A percentile compares a stretch with the other conserved stretches of the same genome.
Evolutionary conservation across 2,797 vertebrate species (phyloP).

Genomic region (Betta splendens): DNA sequence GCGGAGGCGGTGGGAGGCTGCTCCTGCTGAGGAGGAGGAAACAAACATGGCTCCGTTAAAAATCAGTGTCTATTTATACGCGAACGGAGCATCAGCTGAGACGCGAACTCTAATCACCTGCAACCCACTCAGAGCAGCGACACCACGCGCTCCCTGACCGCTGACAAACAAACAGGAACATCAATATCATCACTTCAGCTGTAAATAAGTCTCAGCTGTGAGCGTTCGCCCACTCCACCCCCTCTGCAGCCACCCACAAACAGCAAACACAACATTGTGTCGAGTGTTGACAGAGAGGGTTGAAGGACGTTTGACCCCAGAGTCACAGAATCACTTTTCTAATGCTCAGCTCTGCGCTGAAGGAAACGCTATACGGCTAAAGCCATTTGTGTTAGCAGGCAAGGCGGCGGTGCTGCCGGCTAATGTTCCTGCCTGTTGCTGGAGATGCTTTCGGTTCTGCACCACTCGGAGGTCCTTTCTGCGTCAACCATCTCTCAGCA

Average conservation of each 20-base stretch:
- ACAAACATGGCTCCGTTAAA: too few relatives aligned
- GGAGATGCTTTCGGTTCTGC: slow-evolving; percentile 13
- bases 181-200: too few relatives aligned
- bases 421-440: slow-evolving; percentile 12
- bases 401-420: slow-evolving; percentile 17
- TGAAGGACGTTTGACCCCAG: too few relatives aligned
- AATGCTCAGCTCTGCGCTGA: not conserved
- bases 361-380: not conserved
- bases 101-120: slow-evolving; percentile 1
- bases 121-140: not conserved
- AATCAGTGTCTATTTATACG: slow-evolving; percentile 8
- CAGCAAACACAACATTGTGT: slow-evolving; percentile 51
- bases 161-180: too few relatives aligned
- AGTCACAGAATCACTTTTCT: too few relatives aligned
- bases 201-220: not conserved
- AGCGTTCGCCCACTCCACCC: not conserved
- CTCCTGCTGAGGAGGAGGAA: slow-evolving; percentile 66
- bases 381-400: slow-evolving; percentile 29
- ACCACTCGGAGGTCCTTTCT: not conserved
- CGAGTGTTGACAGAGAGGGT: slow-evolving; percentile 61
- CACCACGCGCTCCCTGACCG: too few relatives aligned
- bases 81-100: not conserved
- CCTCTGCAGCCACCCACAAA: slow-evolving; percentile 8
- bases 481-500: not conserved
- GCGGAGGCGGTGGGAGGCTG: slow-evolving; percentile 58